Conservation (phyloP, 2,888 invertebrate species). For the Hylaea fasciaria region DNA sequence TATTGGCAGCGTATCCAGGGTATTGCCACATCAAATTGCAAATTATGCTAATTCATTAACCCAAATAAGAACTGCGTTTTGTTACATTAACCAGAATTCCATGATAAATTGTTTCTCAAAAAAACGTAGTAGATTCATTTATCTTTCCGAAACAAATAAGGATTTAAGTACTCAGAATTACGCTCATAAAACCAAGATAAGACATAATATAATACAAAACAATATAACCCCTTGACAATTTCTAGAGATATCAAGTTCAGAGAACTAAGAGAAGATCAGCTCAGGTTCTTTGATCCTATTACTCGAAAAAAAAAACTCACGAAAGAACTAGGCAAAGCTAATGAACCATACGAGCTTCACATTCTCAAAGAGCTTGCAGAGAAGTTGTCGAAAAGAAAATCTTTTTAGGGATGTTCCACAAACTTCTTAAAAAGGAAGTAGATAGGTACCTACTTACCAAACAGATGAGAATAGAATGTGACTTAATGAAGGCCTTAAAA, state of each 20-base stretch:
- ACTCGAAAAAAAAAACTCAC: conserved; percentile 6
- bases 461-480: conserved; percentile 15
- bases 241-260: neutral
- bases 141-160: too few species aligned
- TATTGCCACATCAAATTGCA: too few species aligned
- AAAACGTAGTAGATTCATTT: too few species aligned
- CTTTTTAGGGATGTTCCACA: conserved; percentile 11
- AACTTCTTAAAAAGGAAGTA: conserved; percentile 20
- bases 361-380: conserved; percentile 14
- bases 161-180: too few species aligned
- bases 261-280: neutral
- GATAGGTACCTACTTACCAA: conserved; percentile 11
- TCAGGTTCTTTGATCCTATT: conserved; percentile 1
- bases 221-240: neutral
- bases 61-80: too few species aligned
- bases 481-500: conserved; percentile 5
- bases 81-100: too few species aligned
- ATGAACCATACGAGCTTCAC: conserved; percentile 23
- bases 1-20: too few species aligned
- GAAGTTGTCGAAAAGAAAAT: conserved; percentile 16
- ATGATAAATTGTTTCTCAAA: too few species aligned
- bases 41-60: too few species aligned
- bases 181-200: too few species aligned
- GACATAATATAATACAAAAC: too few species aligned
- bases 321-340: conserved; percentile 16